phyloP scores from a whole-genome alignment of 2,888 invertebrate genomes.

The Perithous albicinctus region DNA sequence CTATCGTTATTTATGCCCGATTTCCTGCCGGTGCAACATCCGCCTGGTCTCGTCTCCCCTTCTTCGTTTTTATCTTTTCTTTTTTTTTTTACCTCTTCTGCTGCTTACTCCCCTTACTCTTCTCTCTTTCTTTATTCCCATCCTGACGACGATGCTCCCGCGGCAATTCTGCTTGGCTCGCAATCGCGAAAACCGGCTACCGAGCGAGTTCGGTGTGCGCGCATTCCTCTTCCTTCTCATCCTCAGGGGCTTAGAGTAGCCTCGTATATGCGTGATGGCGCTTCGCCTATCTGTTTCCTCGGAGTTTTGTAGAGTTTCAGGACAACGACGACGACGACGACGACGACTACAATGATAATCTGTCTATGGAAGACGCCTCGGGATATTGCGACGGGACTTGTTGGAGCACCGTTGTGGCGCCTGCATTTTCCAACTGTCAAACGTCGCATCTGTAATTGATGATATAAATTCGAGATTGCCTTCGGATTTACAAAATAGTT shows the following conservation, averaged over 20 bases:
- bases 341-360: too few species aligned
- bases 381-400: background rate
- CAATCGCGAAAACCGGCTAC: conserved; percentile 34
- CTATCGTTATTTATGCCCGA: conserved; percentile 69
- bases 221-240: conserved; percentile 29
- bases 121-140: conserved; percentile 1
- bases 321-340: background rate
- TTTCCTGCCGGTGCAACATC: conserved; percentile 69
- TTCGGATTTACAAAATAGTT: background rate
- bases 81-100: conserved; percentile 21
- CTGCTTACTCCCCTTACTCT: background rate
- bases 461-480: background rate
- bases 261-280: background rate
- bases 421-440: background rate
- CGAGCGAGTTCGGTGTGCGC: conserved; percentile 8
- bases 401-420: background rate
- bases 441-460: background rate
- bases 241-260: background rate
- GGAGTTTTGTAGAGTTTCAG: background rate
- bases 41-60: conserved; percentile 50
- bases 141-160: conserved; percentile 34
- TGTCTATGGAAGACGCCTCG: background rate
- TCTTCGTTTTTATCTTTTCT: conserved; percentile 42
- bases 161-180: conserved; percentile 17
- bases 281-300: background rate